Evolutionary conservation across 2,113 vertebrate species (phyloP), one percentile per base, ranked within the genome.

Genomic region (Seriola aureovittata): DNA sequence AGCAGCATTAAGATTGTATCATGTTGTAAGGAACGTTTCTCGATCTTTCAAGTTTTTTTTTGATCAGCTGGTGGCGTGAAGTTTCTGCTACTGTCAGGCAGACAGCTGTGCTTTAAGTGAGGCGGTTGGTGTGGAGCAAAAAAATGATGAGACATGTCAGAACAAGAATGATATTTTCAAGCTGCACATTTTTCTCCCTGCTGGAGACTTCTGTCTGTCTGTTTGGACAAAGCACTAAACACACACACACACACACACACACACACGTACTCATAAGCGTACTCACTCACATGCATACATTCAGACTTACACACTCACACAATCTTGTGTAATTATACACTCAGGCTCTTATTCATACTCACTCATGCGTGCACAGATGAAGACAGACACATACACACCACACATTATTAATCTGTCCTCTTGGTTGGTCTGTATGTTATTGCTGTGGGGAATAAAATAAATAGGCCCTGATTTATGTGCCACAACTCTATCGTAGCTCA

Each of bases 111-210:
- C 36, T 59, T 72, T 23, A 34, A 85, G 55, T 32, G 80, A 75
- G 77, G 74, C 76, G 12, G 85, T 85, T 89, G 79, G 76, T 36
- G 81, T 32, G 42, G 77, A 81, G 71, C 70, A 70, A 63, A 93
- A 72, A 72, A 93, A 91, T 89, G 76, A 93, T 89, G 90, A 78
- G 75, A 88, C 93, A 0, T 93, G 93, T 93, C 90, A 69, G 82
- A 90, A 93, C 93, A 94, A 80, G 92, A 93, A 85, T 16, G 90
- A 91, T 88, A 89, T 86, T 89, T 92, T 85, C 78, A 77, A 86
- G 87, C 84, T 69, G 84, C 82, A 75, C 85, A 89, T 93, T 91
- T 93, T 88, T 88, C 63, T 71, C 70, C 55, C 55, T 63, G 82
- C 81, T 84, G 40, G 42, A 91, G 88, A 90, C 75, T 80, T 84